Percentiles rank a stretch among this genome's conserved stretches.
phyloP scores from a whole-genome alignment of 2,797 vertebrate species.

The Rhinella marina region DNA sequence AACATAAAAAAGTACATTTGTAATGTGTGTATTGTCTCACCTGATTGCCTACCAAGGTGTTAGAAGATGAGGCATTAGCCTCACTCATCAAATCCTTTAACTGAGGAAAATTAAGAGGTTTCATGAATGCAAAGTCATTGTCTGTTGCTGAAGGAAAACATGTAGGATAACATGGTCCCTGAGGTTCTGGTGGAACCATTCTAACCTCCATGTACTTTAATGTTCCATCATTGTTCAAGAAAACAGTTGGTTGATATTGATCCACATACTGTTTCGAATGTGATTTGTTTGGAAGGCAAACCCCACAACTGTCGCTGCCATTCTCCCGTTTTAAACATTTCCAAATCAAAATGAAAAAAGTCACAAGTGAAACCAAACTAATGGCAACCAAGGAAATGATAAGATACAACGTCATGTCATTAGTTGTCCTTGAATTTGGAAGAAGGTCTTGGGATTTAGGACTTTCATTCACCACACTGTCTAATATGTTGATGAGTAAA shows the following conservation, averaged over 20 bases:
- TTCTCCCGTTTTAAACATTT: slow-evolving; percentile 77
- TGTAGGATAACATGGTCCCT: slow-evolving; percentile 87
- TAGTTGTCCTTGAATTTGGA: slow-evolving; percentile 72
- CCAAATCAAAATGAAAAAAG: slow-evolving; percentile 82
- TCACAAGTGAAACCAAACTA: slow-evolving; percentile 81
- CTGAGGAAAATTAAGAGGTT: slow-evolving; percentile 64
- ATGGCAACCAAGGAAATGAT: slow-evolving; percentile 78
- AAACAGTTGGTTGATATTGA: slow-evolving; percentile 85
- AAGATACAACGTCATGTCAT: slow-evolving; percentile 89
- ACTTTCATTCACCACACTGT: slow-evolving; percentile 50
- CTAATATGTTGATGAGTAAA: slow-evolving; percentile 65
- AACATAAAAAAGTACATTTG: neutral
- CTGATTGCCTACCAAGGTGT: slow-evolving; percentile 69
- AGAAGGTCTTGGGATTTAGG: slow-evolving; percentile 77
- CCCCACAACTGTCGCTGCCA: slow-evolving; percentile 68
- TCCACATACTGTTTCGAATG: slow-evolving; percentile 82
- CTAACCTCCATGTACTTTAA: slow-evolving; percentile 97
- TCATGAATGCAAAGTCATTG: slow-evolving; percentile 12
- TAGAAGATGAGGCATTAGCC: slow-evolving; percentile 58
- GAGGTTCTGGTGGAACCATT: slow-evolving; percentile 79
- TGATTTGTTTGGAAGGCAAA: slow-evolving; percentile 69
- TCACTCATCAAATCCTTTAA: slow-evolving; percentile 69
- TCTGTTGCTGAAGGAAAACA: slow-evolving; percentile 89
- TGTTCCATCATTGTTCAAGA: slow-evolving; percentile 85
- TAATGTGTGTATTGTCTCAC: slow-evolving; percentile 67